Conservation (phyloP, 2,888 invertebrate species). For the Geophilus truncorum region DNA sequence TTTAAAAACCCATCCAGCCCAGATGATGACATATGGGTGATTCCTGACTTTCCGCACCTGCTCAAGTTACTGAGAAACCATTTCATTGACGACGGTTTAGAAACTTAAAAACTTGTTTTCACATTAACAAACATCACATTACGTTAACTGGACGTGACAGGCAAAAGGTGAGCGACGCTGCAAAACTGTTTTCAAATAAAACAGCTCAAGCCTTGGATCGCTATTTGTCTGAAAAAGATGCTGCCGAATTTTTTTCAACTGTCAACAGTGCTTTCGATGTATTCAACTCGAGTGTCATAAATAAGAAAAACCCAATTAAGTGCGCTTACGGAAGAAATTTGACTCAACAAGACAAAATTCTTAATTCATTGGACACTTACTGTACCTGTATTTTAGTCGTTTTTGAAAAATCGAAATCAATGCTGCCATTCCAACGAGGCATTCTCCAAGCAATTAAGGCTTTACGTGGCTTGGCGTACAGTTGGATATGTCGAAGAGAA, state of each 20-base stretch:
- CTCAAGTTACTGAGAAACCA: constrained; percentile 39
- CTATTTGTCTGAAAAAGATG: not conserved
- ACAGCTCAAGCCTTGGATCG: constrained; percentile 28
- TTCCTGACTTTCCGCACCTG: constrained; percentile 39
- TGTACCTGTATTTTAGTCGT: too few species aligned
- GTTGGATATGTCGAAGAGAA: not conserved
- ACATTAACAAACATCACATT: constrained; percentile 22
- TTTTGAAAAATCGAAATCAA: not conserved
- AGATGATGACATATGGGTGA: constrained; percentile 36
- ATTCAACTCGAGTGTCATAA: constrained; percentile 35
- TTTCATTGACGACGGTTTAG: constrained; percentile 37
- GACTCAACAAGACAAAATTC: not conserved
- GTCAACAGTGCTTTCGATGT: constrained; percentile 37
- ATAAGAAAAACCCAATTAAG: not conserved
- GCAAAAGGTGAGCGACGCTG: constrained; percentile 37
- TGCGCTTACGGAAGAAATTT: not conserved
- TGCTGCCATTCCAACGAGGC: constrained; percentile 22
- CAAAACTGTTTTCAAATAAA: constrained; percentile 34
- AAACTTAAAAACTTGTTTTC: too few species aligned
- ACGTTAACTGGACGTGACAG: constrained; percentile 33
- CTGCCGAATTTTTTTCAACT: constrained; percentile 33
- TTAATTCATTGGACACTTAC: not conserved
- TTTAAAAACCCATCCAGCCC: constrained; percentile 34
- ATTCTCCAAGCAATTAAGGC: not conserved
- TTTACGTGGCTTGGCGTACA: not conserved